Evolutionary conservation across 2,797 vertebrate species (phyloP).

Genomic region (Amblyopsis hoosieri): DNA sequence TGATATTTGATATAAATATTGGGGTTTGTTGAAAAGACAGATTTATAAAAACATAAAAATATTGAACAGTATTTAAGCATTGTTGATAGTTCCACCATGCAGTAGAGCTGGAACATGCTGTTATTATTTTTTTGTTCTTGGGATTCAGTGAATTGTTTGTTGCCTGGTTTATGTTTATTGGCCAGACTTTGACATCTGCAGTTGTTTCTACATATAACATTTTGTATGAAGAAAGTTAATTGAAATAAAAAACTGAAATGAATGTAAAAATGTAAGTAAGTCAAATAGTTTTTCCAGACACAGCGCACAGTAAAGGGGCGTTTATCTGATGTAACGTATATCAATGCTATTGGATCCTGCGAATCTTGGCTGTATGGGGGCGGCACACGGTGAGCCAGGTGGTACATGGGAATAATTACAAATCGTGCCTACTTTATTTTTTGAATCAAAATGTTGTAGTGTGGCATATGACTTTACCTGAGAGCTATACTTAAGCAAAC

Average conservation of each 20-base stretch:
- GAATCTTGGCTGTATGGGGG: conserved; percentile 6
- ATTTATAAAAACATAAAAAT: conserved; percentile 85
- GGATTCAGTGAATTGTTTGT: conserved; percentile 84
- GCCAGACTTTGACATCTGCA: conserved; percentile 92
- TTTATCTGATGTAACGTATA: not conserved
- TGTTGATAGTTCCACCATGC: conserved; percentile 74
- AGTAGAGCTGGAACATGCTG: conserved; percentile 76
- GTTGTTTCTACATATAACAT: conserved; percentile 95
- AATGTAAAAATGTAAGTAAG: conserved; percentile 36
- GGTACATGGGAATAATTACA: conserved; percentile 7
- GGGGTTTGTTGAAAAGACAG: conserved; percentile 85
- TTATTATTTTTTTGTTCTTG: conserved; percentile 71
- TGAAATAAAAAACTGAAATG: conserved; percentile 88
- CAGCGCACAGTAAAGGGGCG: not conserved
- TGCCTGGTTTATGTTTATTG: conserved; percentile 88
- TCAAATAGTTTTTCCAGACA: not conserved
- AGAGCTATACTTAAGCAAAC: too few species aligned
- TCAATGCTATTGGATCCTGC: not conserved
- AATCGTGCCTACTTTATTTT: not conserved
- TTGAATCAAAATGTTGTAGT: not conserved
- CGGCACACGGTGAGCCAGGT: conserved; percentile 9
- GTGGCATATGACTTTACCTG: too few species aligned
- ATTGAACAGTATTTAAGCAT: conserved; percentile 75
- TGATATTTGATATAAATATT: conserved; percentile 93
- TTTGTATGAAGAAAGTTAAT: conserved; percentile 98